Percentiles rank a stretch among this genome's conserved stretches.
Conservation (phyloP, 2,888 invertebrate genomes). For the Pachydiplax longipennis region DNA sequence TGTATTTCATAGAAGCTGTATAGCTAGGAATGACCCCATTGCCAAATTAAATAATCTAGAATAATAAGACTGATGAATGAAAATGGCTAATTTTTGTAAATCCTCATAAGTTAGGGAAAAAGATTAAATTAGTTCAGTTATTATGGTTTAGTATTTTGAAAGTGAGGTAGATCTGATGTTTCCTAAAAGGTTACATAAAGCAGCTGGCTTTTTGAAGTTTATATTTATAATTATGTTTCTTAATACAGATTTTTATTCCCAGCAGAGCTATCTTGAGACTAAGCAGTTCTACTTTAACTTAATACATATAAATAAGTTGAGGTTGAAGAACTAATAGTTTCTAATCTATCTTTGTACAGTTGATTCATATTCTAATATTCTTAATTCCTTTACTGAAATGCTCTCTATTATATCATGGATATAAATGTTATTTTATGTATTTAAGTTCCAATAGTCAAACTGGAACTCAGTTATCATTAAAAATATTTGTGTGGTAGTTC, state of each 20-base stretch:
- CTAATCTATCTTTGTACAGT: not conserved
- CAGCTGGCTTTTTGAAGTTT: too few relatives aligned
- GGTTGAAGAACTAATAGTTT: not conserved
- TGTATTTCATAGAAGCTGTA: slow-evolving; percentile 10
- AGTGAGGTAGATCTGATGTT: slow-evolving; percentile 2
- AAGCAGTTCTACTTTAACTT: too few relatives aligned
- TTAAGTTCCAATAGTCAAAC: not conserved
- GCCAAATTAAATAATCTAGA: slow-evolving; percentile 41
- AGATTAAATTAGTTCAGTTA: not conserved
- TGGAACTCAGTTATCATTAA: not conserved
- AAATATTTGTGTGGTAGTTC: too few relatives aligned
- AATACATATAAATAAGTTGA: not conserved
- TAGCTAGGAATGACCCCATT: slow-evolving; percentile 26
- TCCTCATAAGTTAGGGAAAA: not conserved
- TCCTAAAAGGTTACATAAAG: too few relatives aligned
- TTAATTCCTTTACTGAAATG: not conserved
- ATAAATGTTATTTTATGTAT: not conserved
- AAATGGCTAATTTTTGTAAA: slow-evolving; percentile 18
- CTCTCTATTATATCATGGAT: slow-evolving; percentile 24
- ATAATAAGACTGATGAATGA: slow-evolving; percentile 38
- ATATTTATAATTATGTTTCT: not conserved
- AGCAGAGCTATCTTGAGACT: too few relatives aligned
- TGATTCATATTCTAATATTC: not conserved
- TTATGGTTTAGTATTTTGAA: not conserved
- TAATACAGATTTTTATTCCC: not conserved